Conservation (phyloP, 2,888 invertebrate species). For the Elysia crispata region DNA sequence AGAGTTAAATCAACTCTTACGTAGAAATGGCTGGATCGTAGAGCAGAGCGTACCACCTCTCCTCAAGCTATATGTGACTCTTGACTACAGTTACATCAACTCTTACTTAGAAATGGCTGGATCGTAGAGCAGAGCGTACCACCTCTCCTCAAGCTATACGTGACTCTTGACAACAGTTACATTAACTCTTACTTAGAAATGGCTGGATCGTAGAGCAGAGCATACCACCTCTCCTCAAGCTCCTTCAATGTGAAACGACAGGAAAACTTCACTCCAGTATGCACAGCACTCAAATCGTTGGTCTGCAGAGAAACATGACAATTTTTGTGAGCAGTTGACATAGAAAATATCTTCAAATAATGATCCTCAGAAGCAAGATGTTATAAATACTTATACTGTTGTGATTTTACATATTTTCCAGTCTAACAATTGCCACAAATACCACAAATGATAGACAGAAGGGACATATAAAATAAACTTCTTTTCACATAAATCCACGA, state of each 20-base stretch:
- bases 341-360: background rate
- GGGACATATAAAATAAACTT: too few species aligned
- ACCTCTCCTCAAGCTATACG: too few species aligned
- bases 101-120: too few species aligned
- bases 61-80: slow-evolving; percentile 70
- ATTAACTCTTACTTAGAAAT: slow-evolving; percentile 82
- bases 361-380: background rate
- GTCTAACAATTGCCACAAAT: too few species aligned
- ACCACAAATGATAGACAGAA: too few species aligned
- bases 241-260: slow-evolving; percentile 95
- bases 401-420: too few species aligned
- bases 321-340: background rate
- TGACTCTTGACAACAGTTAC: background rate
- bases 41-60: slow-evolving; percentile 95
- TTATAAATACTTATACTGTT: background rate
- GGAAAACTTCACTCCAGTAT: slow-evolving; percentile 95
- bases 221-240: slow-evolving; percentile 97
- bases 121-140: too few species aligned
- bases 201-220: slow-evolving; percentile 94
- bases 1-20: slow-evolving; percentile 59
- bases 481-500: too few species aligned
- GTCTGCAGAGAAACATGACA: slow-evolving; percentile 78
- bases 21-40: slow-evolving; percentile 96
- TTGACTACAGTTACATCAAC: too few species aligned
- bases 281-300: slow-evolving; percentile 83